Evolutionary conservation across 2,797 vertebrate genomes (phyloP).

Genomic region (Cossypha heuglini): DNA sequence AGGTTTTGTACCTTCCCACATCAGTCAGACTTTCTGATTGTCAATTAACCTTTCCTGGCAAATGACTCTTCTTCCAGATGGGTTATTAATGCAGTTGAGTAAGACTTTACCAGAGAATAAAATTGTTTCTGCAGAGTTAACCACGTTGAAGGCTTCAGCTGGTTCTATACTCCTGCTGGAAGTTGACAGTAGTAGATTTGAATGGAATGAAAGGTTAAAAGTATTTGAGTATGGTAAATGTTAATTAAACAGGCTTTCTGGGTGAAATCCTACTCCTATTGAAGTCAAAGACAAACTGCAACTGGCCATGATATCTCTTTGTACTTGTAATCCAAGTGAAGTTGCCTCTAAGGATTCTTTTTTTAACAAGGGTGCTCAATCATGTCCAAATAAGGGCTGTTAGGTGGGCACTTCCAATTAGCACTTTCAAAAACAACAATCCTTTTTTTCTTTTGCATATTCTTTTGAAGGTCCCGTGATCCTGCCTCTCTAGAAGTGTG

Average conservation of each 20-base stretch:
- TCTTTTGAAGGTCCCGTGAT: neutral
- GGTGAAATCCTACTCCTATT: neutral
- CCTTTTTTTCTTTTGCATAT: neutral
- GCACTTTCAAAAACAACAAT: neutral
- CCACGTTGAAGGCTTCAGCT: neutral
- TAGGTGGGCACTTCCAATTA: neutral
- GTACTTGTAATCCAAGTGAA: neutral
- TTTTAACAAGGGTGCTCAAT: neutral
- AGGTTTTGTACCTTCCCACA: neutral
- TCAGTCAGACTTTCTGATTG: neutral
- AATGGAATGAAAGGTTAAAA: neutral
- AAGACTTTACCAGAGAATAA: neutral
- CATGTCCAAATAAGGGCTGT: neutral
- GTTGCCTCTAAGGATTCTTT: neutral
- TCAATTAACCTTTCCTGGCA: neutral
- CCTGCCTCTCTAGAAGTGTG: neutral
- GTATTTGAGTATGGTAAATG: neutral
- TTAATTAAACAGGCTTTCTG: neutral
- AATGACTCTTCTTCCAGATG: neutral
- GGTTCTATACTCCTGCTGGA: neutral
- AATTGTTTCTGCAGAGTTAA: neutral
- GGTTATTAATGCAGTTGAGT: neutral
- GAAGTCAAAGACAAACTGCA: neutral
- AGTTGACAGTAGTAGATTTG: neutral
- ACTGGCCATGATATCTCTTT: neutral